Evolutionary conservation across 2,888 invertebrate species (phyloP), one percentile per base, ranked within the genome.

Genomic region (Leistus spinibarbis): DNA sequence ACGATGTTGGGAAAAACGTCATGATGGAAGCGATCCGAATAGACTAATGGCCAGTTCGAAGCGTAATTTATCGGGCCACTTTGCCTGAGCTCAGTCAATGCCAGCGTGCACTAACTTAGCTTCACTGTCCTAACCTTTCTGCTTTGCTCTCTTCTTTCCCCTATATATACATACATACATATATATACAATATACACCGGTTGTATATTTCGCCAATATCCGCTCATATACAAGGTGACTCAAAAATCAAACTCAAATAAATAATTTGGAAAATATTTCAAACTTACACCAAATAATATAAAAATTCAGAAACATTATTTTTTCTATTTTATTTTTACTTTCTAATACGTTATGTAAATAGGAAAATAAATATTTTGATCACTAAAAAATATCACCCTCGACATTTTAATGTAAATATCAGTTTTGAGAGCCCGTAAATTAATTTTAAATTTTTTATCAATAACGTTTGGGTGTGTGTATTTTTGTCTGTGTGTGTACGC

Each of bases 21-120:
- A 62, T 69, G 79, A 79, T 79, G 77, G 79, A 79, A 81, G 79
- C 83, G 81, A 81, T 82, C 79, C 81, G 79, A 83, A 83, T 82
- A 83, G 82, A 83, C 84, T 84, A 83, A 84, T 85, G 84, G 84
- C 83, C 82, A 84, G 83, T 84, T 83, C 83, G 83, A 82, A 81
- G 81, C 82, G 81, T 83, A 84, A 85, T 85, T 83, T 85, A 85
- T 84, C 81, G 82, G 79, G 78, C 82, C 82, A 83, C 83, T 83
- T 83, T 83, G 81, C 82, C 82, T 81, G 81, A 81, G 69, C 27
- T 69, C 69, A 83, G 82, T 84, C 83, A 83, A 83, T 83, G 83
- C 80, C 82, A 82, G 82, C 13, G 20, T 20, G 83, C 83, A 84
- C 23, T 64, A 16, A 23, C 24, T 64, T 64, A 64, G 64, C 16